Evolutionary conservation across 2,113 vertebrate species (phyloP).

Genomic region (Oreocharis arfaki): DNA sequence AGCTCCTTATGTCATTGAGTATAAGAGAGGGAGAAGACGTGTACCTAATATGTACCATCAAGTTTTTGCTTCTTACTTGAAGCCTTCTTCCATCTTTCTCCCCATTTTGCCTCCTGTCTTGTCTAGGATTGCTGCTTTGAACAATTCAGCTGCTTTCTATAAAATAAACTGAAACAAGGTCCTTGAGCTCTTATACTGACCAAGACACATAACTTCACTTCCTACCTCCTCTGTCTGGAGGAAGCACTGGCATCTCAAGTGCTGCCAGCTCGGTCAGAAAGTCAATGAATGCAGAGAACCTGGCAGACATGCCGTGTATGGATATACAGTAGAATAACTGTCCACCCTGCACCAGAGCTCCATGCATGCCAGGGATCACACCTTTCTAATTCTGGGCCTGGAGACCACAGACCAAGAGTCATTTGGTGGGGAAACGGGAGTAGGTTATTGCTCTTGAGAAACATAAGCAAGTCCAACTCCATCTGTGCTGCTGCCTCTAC

Average conservation of each 20-base stretch:
- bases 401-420: neutral
- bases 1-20: neutral
- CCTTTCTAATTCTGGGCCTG: neutral
- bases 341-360: neutral
- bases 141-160: neutral
- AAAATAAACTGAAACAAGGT: neutral
- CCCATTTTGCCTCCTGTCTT: neutral
- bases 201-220: neutral
- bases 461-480: neutral
- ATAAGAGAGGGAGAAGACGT: neutral
- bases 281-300: neutral
- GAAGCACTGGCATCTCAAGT: neutral
- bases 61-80: neutral
- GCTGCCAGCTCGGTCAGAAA: neutral
- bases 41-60: neutral
- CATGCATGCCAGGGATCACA: rapidly evolving
- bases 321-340: neutral
- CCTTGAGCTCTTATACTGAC: neutral
- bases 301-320: neutral
- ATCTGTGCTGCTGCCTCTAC: neutral
- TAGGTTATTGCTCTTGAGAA: neutral
- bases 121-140: neutral
- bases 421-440: neutral
- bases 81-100: neutral
- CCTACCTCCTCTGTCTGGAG: neutral